Base-by-base conservation (phyloP, 2,888 invertebrate genomes). In the Seira ritae region DNA sequence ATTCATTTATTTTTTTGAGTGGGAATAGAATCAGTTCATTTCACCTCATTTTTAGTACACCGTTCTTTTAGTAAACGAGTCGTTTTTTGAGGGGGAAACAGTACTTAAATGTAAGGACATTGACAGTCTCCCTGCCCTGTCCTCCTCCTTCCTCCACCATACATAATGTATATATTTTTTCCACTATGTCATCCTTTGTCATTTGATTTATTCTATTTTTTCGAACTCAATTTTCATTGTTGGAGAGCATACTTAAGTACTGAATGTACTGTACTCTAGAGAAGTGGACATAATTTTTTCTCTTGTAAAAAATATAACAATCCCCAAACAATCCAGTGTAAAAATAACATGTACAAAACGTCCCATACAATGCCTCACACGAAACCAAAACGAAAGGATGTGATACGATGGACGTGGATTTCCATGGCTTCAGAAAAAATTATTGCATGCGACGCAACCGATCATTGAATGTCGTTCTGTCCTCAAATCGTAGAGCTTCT, bases 81-180 rank as follows among this genome's bases (percentile, higher is more conserved):
- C n/a, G 31, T 8, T 31, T 31, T 31, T 31, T 31, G 3, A 31
- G 8, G 2, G 31, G 8, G 8, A 31, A 31, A 31, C 31, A 2
- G 31, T 31, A 31, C n/a, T n/a, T n/a, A 23, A 69, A 78, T 69
- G 78, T 72, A 78, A 83, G 83, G 83, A 77, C 83, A 83, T 83
- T 80, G 80, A 80, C 80, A 80, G 80, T 50, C 67, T 50, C 23
- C 65, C 22, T 62, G 23, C 68, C 69, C 72, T 50, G 42, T 19
- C 17, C 69, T 19, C 20, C 55, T 55, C 55, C 55, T 55, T 55
- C 55, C n/a, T 55, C 15, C 55, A 55, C 15, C 55, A n/a, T 55
- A 3, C 31, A 31, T 8, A 2, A 31, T 55, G 12, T 17, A 15
- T 55, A 8, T 55, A 55, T 55, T 55, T 55, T 55, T 55, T 55